phyloP scores from a whole-genome alignment of 2,888 invertebrate genomes.

The Dysmachus trigonus region DNA sequence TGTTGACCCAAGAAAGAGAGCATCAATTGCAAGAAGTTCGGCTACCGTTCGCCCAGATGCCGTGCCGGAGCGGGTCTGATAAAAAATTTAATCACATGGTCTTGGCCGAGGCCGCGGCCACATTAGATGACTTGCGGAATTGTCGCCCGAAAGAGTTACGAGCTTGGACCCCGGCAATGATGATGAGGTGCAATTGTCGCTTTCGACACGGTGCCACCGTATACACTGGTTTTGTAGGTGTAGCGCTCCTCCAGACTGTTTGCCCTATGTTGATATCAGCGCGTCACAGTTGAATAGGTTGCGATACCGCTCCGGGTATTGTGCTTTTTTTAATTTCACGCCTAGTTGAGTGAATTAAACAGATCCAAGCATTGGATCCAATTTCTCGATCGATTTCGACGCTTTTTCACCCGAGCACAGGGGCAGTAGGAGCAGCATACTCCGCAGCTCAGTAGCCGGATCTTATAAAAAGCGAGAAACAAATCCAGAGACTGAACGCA shows the following conservation, averaged over 20 bases:
- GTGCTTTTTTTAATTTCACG: constrained; percentile 49
- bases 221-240: constrained; percentile 36
- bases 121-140: constrained; percentile 46
- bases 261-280: background rate
- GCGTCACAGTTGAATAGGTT: background rate
- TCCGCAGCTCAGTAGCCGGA: background rate
- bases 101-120: constrained; percentile 36
- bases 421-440: background rate
- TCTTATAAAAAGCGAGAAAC: background rate
- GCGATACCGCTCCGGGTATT: constrained; percentile 5
- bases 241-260: constrained; percentile 2
- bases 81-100: constrained; percentile 37
- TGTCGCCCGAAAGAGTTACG: background rate
- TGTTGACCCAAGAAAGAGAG: constrained; percentile 13
- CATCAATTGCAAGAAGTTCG: background rate
- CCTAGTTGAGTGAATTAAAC: constrained; percentile 48
- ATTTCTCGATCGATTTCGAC: constrained; percentile 42
- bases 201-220: constrained; percentile 46
- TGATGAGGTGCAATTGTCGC: constrained; percentile 38
- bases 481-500: background rate
- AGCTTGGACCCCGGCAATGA: constrained; percentile 10
- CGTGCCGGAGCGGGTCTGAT: background rate
- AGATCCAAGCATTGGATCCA: constrained; percentile 43
- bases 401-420: constrained; percentile 16
- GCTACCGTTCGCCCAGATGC: background rate